phyloP scores from a whole-genome alignment of 2,113 vertebrate genomes.

The Himantopus leucocephalus region DNA sequence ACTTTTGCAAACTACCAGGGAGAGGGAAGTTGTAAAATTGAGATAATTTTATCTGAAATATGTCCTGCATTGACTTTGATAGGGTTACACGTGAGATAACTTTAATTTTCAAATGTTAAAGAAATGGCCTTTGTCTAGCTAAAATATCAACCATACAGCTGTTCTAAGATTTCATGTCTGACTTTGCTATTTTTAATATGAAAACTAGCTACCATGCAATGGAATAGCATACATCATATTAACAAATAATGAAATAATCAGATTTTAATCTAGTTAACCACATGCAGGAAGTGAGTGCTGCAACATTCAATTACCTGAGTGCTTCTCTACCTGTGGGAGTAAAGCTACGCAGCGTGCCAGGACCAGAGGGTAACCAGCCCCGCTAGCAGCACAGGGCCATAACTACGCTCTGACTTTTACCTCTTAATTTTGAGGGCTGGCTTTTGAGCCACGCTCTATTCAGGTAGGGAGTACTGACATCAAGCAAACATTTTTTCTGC shows the following conservation, averaged over 20 bases:
- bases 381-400: rapidly evolving
- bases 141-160: background rate
- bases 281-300: background rate
- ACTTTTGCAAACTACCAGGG: background rate
- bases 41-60: background rate
- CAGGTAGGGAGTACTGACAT: background rate
- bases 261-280: background rate
- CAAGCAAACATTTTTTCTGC: background rate
- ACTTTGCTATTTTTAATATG: background rate
- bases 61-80: background rate
- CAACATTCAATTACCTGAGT: background rate
- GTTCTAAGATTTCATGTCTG: background rate
- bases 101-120: background rate
- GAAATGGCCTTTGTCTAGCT: background rate
- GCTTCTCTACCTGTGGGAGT: background rate
- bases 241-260: background rate
- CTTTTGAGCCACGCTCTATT: background rate
- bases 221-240: background rate
- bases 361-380: background rate
- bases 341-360: background rate
- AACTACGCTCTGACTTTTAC: background rate
- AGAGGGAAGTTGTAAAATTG: background rate
- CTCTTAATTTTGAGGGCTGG: background rate
- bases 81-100: background rate
- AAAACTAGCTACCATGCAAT: background rate